phyloP scores from a whole-genome alignment of 2,797 vertebrate species.

The Cacajao melanocephalus region DNA sequence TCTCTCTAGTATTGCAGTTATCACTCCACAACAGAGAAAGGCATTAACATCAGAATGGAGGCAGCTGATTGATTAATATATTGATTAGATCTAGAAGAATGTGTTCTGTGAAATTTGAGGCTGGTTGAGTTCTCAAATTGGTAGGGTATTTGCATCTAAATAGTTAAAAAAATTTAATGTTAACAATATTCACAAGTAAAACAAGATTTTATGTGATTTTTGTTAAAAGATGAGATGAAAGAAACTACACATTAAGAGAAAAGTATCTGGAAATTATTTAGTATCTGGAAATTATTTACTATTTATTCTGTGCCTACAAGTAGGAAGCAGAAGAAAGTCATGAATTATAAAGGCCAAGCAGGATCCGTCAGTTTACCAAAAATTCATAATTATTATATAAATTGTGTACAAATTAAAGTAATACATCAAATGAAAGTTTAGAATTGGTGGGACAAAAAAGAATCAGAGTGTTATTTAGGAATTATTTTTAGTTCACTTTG shows the following conservation, averaged over 20 bases:
- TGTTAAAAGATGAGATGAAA: not conserved
- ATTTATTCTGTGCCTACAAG: not conserved
- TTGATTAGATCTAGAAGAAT: constrained; percentile 39
- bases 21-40: not conserved
- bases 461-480: not conserved
- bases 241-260: not conserved
- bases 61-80: constrained; percentile 42
- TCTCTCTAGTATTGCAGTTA: not conserved
- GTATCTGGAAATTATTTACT: not conserved
- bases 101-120: not conserved
- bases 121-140: not conserved
- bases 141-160: not conserved
- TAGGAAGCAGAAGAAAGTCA: not conserved
- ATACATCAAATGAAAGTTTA: not conserved
- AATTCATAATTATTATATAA: not conserved
- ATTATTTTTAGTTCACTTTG: not conserved
- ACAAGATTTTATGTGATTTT: not conserved
- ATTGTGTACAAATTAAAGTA: not conserved
- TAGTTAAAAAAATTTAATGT: not conserved
- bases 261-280: not conserved
- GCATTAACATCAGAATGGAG: constrained; percentile 36
- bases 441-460: constrained; percentile 3
- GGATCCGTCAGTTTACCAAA: constrained; percentile 20
- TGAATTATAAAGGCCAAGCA: not conserved
- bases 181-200: not conserved